Evolutionary conservation across 1,140 invertebrate species (phyloP).

Genomic region (Drosophila arizonae): DNA sequence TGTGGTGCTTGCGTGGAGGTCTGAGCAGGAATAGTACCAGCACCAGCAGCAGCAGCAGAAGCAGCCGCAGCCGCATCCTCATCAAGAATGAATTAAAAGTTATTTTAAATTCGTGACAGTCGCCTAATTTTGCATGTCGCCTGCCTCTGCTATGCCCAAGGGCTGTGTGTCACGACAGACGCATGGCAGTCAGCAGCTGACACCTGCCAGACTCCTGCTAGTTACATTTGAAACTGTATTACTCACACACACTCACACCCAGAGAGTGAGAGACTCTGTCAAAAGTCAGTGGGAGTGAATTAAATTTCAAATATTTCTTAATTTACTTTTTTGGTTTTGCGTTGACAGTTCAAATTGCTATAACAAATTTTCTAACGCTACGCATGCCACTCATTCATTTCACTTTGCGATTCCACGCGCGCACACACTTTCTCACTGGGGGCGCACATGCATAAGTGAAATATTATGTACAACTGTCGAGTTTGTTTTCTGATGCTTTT

Average conservation of each 20-base stretch:
- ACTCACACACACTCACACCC: slow-evolving; percentile 35
- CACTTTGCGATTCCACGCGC: slow-evolving; percentile 43
- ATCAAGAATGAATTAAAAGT: slow-evolving; percentile 82
- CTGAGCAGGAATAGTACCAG: slow-evolving; percentile 6
- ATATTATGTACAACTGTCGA: slow-evolving; percentile 81
- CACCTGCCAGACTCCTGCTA: slow-evolving; percentile 64
- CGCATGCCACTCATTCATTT: slow-evolving; percentile 78
- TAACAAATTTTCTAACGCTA: slow-evolving; percentile 80
- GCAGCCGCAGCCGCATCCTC: slow-evolving; percentile 47
- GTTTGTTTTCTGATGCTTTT: slow-evolving; percentile 61
- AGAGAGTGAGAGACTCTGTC: slow-evolving; percentile 9
- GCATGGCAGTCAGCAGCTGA: slow-evolving; percentile 60
- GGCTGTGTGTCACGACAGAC: slow-evolving; percentile 45
- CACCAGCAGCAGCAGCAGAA: slow-evolving; percentile 27
- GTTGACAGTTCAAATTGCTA: slow-evolving; percentile 81
- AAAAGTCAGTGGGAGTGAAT: slow-evolving; percentile 59
- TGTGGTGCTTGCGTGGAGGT: slow-evolving; percentile 48
- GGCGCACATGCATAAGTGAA: slow-evolving; percentile 76
- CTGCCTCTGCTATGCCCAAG: slow-evolving; percentile 58
- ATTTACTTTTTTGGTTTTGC: slow-evolving; percentile 80
- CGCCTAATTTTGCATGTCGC: slow-evolving; percentile 75
- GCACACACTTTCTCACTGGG: slow-evolving; percentile 29
- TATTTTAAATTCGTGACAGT: slow-evolving; percentile 82
- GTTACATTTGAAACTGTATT: slow-evolving; percentile 57
- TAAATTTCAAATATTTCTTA: slow-evolving; percentile 82